Evolutionary conservation across 2,113 vertebrate genomes (phyloP).

Genomic region (Microcebus lehilahytsara): DNA sequence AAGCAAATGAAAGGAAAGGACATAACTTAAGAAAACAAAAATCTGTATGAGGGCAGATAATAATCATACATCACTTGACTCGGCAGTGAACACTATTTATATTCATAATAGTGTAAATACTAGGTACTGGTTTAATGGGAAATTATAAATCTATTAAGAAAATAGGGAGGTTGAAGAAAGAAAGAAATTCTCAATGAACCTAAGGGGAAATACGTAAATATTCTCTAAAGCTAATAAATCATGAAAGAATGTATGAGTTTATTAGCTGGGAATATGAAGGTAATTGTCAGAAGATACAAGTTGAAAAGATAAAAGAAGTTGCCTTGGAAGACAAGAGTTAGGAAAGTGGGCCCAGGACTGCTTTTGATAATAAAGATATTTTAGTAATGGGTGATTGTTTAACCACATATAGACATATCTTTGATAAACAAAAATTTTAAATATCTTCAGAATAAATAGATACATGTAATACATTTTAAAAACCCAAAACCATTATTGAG

Average conservation of each 20-base stretch:
- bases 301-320: not conserved
- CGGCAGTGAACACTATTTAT: slow-evolving; percentile 14
- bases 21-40: slow-evolving; percentile 39
- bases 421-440: slow-evolving; percentile 3
- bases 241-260: not conserved
- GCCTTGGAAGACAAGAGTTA: not conserved
- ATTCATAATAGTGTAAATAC: not conserved
- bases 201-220: slow-evolving; percentile 28
- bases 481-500: not conserved
- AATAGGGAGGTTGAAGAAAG: not conserved
- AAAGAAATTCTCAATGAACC: not conserved
- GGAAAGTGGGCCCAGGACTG: not conserved
- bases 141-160: slow-evolving; percentile 25
- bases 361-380: slow-evolving; percentile 5
- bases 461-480: not conserved
- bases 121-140: not conserved
- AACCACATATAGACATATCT: not conserved
- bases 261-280: not conserved
- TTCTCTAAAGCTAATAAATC: slow-evolving; percentile 1
- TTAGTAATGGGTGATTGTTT: not conserved
- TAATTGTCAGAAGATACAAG: not conserved
- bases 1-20: slow-evolving; percentile 41
- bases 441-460: not conserved
- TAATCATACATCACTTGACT: not conserved
- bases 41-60: not conserved